These are phyloP conservation scores for Aphelenchoides avenae DNA, from an alignment of 1,140 invertebrate genomes.

Conservation along the genomic window DNA sequence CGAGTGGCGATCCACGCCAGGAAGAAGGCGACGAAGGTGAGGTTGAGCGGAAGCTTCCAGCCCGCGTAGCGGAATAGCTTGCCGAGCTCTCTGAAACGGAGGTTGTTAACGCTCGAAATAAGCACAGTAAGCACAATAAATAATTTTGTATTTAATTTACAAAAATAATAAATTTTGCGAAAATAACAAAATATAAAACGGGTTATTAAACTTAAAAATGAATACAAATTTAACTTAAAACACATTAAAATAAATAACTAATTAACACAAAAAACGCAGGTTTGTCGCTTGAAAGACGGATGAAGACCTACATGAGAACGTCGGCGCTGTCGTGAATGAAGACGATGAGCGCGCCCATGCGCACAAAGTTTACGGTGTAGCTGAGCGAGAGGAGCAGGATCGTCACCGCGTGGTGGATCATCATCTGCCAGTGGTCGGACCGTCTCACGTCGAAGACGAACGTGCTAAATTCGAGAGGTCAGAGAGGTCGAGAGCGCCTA, in stretches of 20 bases:
- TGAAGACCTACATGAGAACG: constrained; percentile 81
- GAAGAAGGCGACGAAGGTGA: constrained; percentile 79
- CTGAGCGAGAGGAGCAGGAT: constrained; percentile 81
- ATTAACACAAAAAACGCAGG: too few species aligned
- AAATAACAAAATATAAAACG: constrained; percentile 16
- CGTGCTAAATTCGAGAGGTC: too few species aligned
- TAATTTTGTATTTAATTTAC: too few species aligned
- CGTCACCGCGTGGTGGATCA: constrained; percentile 88
- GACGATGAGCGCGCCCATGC: constrained; percentile 84
- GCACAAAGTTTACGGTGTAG: constrained; percentile 86
- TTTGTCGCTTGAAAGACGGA: too few species aligned
- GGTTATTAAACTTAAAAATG: constrained; percentile 4
- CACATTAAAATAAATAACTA: too few species aligned
- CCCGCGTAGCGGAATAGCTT: constrained; percentile 56
- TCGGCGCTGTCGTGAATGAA: constrained; percentile 89
- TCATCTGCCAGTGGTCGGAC: constrained; percentile 93
- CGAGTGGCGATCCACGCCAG: constrained; percentile 80
- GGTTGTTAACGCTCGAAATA: constrained; percentile 2
- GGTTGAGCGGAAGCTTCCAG: constrained; percentile 65
- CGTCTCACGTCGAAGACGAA: constrained; percentile 50
- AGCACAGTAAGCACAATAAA: too few species aligned
- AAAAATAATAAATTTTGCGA: constrained; percentile 3
- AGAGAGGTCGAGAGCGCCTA: too few species aligned
- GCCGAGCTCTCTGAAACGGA: constrained; percentile 47
- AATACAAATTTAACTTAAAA: neutral